These are phyloP conservation scores for Eupsittula cactorum DNA, from an alignment of 2,113 vertebrate genomes.

Conservation along the genomic window DNA sequence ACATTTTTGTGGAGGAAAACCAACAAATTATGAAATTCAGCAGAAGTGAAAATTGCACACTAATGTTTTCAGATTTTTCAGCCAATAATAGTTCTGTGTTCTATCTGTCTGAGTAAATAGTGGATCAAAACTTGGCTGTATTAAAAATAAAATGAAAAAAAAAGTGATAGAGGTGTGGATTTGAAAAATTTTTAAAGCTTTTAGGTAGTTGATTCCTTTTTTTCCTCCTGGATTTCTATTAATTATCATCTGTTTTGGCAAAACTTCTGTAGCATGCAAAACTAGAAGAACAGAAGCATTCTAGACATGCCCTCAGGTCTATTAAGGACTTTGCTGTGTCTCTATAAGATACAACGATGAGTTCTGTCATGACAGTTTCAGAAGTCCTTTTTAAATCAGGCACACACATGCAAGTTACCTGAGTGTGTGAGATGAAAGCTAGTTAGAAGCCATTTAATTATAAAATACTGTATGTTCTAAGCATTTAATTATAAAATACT, in stretches of 20 bases:
- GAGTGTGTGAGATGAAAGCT: background rate
- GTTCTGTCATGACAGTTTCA: background rate
- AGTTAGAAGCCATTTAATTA: background rate
- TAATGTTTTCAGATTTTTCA: background rate
- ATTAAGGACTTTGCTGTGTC: background rate
- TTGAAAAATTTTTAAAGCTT: background rate
- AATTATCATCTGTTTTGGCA: background rate
- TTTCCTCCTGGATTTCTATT: background rate
- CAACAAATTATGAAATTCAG: background rate
- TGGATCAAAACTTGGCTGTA: background rate
- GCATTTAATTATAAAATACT: too few relatives aligned
- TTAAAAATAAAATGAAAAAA: background rate
- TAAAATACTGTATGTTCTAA: background rate
- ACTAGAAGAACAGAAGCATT: background rate
- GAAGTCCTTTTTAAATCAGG: background rate
- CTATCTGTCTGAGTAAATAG: background rate
- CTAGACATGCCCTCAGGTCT: background rate
- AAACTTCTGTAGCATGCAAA: background rate
- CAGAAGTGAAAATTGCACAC: background rate
- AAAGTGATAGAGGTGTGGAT: background rate
- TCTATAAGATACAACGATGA: background rate
- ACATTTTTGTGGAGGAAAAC: background rate
- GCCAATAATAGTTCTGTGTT: background rate
- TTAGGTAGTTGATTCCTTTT: background rate
- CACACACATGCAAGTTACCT: background rate